phyloP scores from a whole-genome alignment of 2,888 invertebrate genomes.

The Hymenopus coronatus region DNA sequence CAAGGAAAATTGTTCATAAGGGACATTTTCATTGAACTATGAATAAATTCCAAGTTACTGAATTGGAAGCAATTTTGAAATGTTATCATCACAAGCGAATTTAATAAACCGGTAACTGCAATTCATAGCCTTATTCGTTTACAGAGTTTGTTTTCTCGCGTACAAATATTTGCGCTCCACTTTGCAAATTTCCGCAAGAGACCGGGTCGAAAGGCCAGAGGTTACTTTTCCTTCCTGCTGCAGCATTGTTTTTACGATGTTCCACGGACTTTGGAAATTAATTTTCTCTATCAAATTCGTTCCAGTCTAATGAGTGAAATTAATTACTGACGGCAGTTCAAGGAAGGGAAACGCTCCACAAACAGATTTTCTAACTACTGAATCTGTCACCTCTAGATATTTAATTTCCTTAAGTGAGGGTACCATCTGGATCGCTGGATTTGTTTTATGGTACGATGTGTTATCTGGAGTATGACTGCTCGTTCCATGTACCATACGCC shows the following conservation, averaged over 20 bases:
- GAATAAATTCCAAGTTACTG: neutral
- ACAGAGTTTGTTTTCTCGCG: neutral
- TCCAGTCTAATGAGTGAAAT: neutral
- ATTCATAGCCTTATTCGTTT: neutral
- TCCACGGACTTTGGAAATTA: neutral
- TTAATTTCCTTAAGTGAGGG: too few relatives aligned
- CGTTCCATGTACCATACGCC: too few relatives aligned
- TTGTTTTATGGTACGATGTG: too few relatives aligned
- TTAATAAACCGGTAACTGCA: neutral
- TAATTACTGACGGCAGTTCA: too few relatives aligned
- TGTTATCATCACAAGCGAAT: neutral
- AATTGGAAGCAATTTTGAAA: neutral
- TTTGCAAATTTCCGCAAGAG: neutral
- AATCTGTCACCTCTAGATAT: too few relatives aligned
- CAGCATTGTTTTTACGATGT: neutral
- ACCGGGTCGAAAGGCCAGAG: neutral
- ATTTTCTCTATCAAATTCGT: neutral
- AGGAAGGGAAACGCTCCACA: too few relatives aligned
- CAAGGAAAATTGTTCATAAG: too few relatives aligned
- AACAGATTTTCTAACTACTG: too few relatives aligned
- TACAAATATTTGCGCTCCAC: neutral
- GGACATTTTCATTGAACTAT: neutral
- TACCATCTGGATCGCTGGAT: too few relatives aligned
- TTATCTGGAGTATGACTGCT: too few relatives aligned
- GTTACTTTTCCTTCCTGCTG: neutral